These are phyloP conservation scores for Coptodon rendalli DNA, from an alignment of 2,113 vertebrate species.

Conservation along the genomic window DNA sequence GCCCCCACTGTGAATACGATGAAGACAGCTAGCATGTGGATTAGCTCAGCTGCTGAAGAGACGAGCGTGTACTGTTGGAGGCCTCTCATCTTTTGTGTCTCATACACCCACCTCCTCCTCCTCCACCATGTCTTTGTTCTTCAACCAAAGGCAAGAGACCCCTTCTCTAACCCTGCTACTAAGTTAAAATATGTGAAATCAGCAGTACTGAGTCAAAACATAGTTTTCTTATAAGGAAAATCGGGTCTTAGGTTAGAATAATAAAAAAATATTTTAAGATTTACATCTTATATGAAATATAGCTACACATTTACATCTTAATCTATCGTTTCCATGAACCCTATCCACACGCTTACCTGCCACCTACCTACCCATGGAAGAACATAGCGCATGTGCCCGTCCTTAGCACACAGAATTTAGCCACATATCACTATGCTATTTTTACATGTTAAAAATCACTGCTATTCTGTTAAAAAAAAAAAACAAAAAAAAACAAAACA, in stretches of 20 bases:
- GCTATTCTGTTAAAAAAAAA: no score
- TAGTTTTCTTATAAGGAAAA: neutral
- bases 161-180: neutral
- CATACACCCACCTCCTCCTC: neutral
- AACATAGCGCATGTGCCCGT: neutral
- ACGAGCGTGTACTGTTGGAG: neutral
- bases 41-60: slow-evolving; percentile 30
- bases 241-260: neutral
- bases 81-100: slow-evolving; percentile 40
- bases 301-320: neutral
- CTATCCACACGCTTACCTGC: neutral
- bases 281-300: neutral
- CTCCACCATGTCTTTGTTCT: slow-evolving; percentile 29
- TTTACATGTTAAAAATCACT: neutral
- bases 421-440: neutral
- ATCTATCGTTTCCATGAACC: neutral
- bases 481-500: no score
- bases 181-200: neutral
- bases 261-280: neutral
- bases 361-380: neutral
- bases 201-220: neutral
- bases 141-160: neutral
- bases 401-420: neutral
- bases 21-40: slow-evolving; percentile 34
- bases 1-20: slow-evolving; percentile 3